Base-by-base conservation (phyloP, 2,888 invertebrate species). In the Pasiphila rectangulata region DNA sequence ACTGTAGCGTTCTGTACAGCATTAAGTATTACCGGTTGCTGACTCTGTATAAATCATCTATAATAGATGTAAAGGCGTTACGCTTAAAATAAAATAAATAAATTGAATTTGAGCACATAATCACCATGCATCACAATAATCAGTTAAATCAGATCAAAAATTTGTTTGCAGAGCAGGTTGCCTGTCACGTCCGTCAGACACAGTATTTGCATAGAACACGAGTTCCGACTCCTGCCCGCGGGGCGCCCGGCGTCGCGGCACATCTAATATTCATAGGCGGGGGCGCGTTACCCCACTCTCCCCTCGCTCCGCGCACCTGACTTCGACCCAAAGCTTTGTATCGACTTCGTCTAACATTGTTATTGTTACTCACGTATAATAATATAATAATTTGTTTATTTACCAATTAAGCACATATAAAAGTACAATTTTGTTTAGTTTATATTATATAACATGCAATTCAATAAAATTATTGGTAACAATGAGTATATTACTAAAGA, bases 211-310 rank as follows among this genome's bases (percentile, higher is more conserved):
- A 73, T 72, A 64, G 58, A 57, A 72, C 69, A 72, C 55, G 68
- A 66, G 61, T 67, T 65, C 50, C 59, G 61, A 64, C 64, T 72
- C 46, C 13, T 50, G 67, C 63, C 64, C 47, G 24, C 24, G 9
- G 56, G 64, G 36, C 49, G 37, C 32, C 45, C 45, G 49, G 40
- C 56, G 59, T 37, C 37, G 20, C 46, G 37, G 57, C 61, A 40
- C 63, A 83, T 85, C 75, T 78, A 83, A 82, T 82, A 85, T 85
- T 83, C 85, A 85, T 83, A 67, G 63, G 56, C 53, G 48, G 63
- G 71, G 74, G 66, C 58, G 59, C 44, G 42, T 43, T 54, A 32
- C 55, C 65, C 63, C 59, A 19, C 49, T 51, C 61, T 61, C 63
- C 66, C 38, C 39, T 32, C 37, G 27, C 36, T 7, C 4, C 34